Evolutionary conservation across 2,888 invertebrate genomes (phyloP), one percentile per base, ranked within the genome.

Genomic region (Hirudinaria manillensis): DNA sequence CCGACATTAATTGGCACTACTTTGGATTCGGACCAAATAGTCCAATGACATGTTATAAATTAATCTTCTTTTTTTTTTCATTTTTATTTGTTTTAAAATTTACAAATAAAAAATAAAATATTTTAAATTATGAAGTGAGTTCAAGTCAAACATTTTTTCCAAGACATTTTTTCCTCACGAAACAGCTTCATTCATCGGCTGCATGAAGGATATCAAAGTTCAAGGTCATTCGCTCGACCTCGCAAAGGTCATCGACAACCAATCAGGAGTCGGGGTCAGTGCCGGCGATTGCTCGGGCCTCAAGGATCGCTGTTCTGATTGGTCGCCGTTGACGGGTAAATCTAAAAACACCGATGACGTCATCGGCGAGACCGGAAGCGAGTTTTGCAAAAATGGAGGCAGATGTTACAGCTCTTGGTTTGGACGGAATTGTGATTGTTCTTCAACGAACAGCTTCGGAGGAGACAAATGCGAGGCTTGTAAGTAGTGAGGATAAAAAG

Each of bases 151-250:
- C n/a, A 38, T 38, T 10, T 6, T 38, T 38, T 38, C 38, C 38
- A n/a, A n/a, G 45, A 45, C 45, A 10, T 45, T 45, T 45, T 7
- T 45, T 45, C 3, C 16, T 3, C n/a, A n/a, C 13, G 3, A 45
- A 45, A 68, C 78, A 80, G 80, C 70, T 73, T 84, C 85, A 24
- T 85, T 82, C 80, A 83, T 86, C 74, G 86, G 86, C 16, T 86
- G 86, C 77, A 83, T 86, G 79, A 78, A 82, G 70, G 81, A 83
- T 70, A 81, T 86, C 13, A 80, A 81, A 72, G 79, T 85, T 45
- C 81, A 84, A 76, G 81, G 80, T 13, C 73, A 80, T 19, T 78
- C 78, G 53, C 75, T 84, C 68, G 84, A 85, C 79, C 83, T 85
- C 36, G 81, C 84, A 27, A 78, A 81, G 38, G 79, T 84, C 66